Base-by-base conservation (phyloP, 2,888 invertebrate genomes). In the Anorthoa munda region DNA sequence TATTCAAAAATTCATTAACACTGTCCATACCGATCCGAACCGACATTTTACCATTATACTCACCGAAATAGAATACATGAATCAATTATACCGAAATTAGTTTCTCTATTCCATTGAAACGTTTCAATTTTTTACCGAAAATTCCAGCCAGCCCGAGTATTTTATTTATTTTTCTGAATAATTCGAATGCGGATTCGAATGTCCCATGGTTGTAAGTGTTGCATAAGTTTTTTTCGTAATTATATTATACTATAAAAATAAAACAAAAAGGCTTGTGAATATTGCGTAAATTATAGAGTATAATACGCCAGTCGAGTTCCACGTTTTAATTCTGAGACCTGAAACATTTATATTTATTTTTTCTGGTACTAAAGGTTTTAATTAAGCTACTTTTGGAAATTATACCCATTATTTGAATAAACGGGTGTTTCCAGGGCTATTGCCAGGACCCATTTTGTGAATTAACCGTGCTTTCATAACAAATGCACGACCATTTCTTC, bases 1-100 rank as follows among this genome's bases (percentile, higher is more conserved):
- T 94, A 93, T 94, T 95, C 93, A 95, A 95, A 95, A 93, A 95
- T 95, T 95, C 93, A 96, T 94, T 90, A 90, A 90, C 94, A 90
- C 89, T 93, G 93, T 94, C 93, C 93, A 92, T 90, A 90, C 90
- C 88, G 89, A 90, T 92, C 91, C 93, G 93, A 90, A 92, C 93
- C 93, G 90, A 89, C 84, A 86, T 81, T 84, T 82, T 79, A 86
- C 83, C 88, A 87, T 82, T 85, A 87, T 67, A 81, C 76, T 86
- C 82, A 89, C 90, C 84, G 72, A 90, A 91, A 90, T 90, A 87
- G 84, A 86, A 85, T 77, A 83, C 81, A 80, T 75, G 46, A 75
- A 84, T 64, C 78, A 74, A 90, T 83, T 83, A 78, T 79, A 78
- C 74, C 78, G 72, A 88, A 72, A 78, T 76, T 77, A 45, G 78